Conservation (phyloP, 1,140 invertebrate genomes). For the Pteromalus puparum region DNA sequence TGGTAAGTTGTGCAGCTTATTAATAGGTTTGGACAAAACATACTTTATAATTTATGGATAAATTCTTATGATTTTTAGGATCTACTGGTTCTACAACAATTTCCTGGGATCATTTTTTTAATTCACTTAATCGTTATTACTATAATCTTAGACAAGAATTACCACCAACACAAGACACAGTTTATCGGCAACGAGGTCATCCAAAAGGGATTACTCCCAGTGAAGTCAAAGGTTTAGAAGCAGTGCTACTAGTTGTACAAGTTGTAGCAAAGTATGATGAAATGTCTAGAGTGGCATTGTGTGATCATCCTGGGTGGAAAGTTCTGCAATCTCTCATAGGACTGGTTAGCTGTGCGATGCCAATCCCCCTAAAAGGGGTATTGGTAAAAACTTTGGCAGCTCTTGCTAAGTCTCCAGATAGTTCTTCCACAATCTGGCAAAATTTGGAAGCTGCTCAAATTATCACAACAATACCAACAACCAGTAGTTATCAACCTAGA, state of each 20-base stretch:
- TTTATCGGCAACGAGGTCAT: constrained; percentile 79
- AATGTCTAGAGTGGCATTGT: constrained; percentile 85
- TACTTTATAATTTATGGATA: constrained; percentile 33
- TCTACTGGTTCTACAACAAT: constrained; percentile 76
- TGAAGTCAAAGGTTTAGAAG: constrained; percentile 91
- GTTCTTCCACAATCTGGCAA: constrained; percentile 89
- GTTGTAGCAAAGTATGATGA: constrained; percentile 87
- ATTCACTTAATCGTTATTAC: constrained; percentile 87
- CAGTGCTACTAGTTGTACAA: constrained; percentile 86
- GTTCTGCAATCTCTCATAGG: constrained; percentile 87
- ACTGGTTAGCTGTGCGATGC: constrained; percentile 89
- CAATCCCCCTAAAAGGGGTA: constrained; percentile 89
- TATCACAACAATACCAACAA: constrained; percentile 81
- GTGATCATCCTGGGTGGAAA: constrained; percentile 91
- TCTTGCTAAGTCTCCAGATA: constrained; percentile 83
- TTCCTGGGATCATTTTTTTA: constrained; percentile 94
- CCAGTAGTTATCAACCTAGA: constrained; percentile 80
- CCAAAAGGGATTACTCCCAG: constrained; percentile 85
- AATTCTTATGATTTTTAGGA: constrained; percentile 59
- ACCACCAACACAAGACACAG: constrained; percentile 78
- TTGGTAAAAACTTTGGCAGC: constrained; percentile 86
- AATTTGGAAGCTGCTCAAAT: constrained; percentile 91
- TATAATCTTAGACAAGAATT: constrained; percentile 81
- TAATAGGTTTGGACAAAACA: background rate
- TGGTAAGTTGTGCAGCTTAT: constrained; percentile 62